Base-by-base conservation (phyloP, 2,888 invertebrate genomes). In the Lydus trimaculatus region DNA sequence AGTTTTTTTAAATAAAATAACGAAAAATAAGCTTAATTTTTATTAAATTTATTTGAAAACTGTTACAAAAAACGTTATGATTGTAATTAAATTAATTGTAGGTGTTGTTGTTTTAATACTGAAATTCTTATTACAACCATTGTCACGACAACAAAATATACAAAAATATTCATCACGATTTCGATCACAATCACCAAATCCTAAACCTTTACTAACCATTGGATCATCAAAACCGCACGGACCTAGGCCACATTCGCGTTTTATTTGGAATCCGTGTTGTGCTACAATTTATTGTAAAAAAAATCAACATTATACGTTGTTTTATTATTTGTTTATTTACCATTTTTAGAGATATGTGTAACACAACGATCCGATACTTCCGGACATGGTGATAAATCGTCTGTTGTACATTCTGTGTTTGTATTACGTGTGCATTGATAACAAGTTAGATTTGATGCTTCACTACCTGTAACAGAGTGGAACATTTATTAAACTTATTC, bases 181-280 rank as follows among this genome's bases (percentile, higher is more conserved):
- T 52, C 82, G 78, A 75, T 87, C 86, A 71, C 86, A 87, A n/a
- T 76, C 78, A 64, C 83, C 81, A 63, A 84, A 76, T 2, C 86
- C 86, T 28, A 86, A 76, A 1, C 85, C 85, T 72, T 78, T 81
- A 39, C 78, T 72, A 72, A 84, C 81, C 79, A 82, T 82, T 39
- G 79, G 79, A 70, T 86, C 86, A 65, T 84, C 82, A 73, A 87
- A 86, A 11, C 79, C 79, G 72, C 87, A 87, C 1, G 86, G 87
- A 5, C 84, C 86, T 33, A 86, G 72, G 11, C 86, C 87, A 70
- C 87, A 87, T 78, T 86, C 85, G 5, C 86, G 76, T 74, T 84
- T 85, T 64, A 86, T 77, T 15, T 75, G 73, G 67, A 84, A 84
- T 17, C 85, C 85, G 63, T 80, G 80, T 64, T 79, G 74, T 33